These are phyloP conservation scores for Cryptophagus acutangulus DNA, from an alignment of 2,888 invertebrate species.

Conservation along the genomic window DNA sequence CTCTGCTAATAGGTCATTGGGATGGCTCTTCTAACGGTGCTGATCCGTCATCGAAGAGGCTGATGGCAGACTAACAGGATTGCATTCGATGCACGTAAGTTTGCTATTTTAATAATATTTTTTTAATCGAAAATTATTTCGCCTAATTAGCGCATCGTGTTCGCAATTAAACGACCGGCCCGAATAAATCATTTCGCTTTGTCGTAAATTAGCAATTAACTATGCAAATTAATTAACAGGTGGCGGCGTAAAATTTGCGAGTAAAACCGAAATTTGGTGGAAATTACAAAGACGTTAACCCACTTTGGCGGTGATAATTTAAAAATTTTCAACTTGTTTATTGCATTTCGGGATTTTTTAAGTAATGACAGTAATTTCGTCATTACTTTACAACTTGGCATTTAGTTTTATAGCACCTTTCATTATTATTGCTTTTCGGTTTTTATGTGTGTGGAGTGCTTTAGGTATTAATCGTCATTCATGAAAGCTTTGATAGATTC, in stretches of 20 bases:
- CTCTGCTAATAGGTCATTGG: neutral
- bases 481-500: too few relatives aligned
- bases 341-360: neutral
- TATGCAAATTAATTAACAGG: slow-evolving; percentile 1
- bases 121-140: too few relatives aligned
- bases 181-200: neutral
- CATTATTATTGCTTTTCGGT: neutral
- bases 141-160: too few relatives aligned
- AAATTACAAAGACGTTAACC: slow-evolving; percentile 1
- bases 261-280: neutral
- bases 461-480: neutral
- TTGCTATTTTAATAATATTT: neutral
- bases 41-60: neutral
- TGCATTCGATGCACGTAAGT: too few relatives aligned
- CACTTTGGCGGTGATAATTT: slow-evolving; percentile 1
- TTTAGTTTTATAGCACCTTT: slow-evolving; percentile 1
- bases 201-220: neutral
- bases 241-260: neutral
- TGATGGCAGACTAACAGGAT: too few relatives aligned
- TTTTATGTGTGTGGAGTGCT: neutral
- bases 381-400: neutral
- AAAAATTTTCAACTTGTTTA: neutral
- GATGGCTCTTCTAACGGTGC: slow-evolving; percentile 2
- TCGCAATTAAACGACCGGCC: too few relatives aligned
- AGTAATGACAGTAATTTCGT: slow-evolving; percentile 1